A percentile compares a stretch with the other conserved stretches of the same genome.
Evolutionary conservation across 2,888 invertebrate genomes (phyloP).

Genomic region (Zygogramma bicolorata): DNA sequence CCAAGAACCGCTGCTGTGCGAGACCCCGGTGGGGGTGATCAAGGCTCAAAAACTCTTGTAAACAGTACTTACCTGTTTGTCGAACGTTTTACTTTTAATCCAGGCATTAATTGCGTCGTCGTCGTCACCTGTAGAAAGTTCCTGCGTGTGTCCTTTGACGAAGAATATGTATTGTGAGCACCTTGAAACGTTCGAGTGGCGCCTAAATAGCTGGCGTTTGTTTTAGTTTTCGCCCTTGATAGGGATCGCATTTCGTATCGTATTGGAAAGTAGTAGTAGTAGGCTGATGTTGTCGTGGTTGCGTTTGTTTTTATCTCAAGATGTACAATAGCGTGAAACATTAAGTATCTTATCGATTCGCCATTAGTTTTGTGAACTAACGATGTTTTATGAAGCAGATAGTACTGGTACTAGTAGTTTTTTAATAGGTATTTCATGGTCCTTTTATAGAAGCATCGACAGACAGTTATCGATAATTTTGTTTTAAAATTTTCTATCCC

Average conservation of each 20-base stretch:
- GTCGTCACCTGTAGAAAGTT: neutral
- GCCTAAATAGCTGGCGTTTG: constrained; percentile 28
- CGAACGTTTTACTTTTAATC: constrained; percentile 1
- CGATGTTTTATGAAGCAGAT: too few relatives aligned
- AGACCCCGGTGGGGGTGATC: neutral
- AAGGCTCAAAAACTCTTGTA: neutral
- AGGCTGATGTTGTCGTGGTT: neutral
- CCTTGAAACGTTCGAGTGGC: constrained; percentile 30
- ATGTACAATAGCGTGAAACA: too few relatives aligned
- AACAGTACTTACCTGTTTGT: neutral
- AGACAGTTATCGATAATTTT: too few relatives aligned
- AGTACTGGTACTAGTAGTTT: too few relatives aligned
- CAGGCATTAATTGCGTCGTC: too few relatives aligned
- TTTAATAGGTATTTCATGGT: too few relatives aligned
- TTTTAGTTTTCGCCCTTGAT: constrained; percentile 5
- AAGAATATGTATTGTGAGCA: neutral
- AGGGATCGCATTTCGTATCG: too few relatives aligned
- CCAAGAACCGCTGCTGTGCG: neutral
- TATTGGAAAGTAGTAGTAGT: neutral
- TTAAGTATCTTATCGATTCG: too few relatives aligned
- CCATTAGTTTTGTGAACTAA: too few relatives aligned
- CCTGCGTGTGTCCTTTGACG: constrained; percentile 9
- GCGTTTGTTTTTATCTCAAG: too few relatives aligned
- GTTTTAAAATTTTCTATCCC: too few relatives aligned
- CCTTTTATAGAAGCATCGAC: too few relatives aligned